A percentile compares a stretch with the other conserved stretches of the same genome.
phyloP scores from a whole-genome alignment of 2,113 vertebrate species.

The Podarcis raffonei region DNA sequence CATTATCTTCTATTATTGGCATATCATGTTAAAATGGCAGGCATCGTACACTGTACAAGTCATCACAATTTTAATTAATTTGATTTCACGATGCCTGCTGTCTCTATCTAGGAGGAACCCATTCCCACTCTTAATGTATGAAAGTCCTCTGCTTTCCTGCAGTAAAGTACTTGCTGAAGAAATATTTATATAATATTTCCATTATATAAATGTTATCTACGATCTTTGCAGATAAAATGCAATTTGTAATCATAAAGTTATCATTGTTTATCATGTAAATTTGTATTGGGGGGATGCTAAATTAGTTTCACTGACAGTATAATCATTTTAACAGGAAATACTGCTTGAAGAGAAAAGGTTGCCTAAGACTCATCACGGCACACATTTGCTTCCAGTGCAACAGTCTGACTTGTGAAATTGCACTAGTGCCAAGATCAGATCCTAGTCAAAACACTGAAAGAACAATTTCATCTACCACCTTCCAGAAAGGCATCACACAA shows the following conservation, averaged over 20 bases:
- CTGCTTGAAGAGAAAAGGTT: not conserved
- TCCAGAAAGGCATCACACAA: not conserved
- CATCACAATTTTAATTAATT: conserved; percentile 71
- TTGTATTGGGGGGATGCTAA: conserved; percentile 45
- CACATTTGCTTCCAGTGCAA: not conserved
- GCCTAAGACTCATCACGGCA: not conserved
- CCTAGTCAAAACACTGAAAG: not conserved
- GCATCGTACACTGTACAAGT: conserved; percentile 55
- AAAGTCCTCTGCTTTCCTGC: conserved; percentile 22
- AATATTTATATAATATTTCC: not conserved
- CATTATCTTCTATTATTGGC: conserved; percentile 78
- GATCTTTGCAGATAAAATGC: not conserved
- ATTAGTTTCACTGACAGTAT: conserved; percentile 56
- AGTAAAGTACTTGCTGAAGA: conserved; percentile 20
- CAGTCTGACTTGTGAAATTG: not conserved
- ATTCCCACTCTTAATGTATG: conserved; percentile 13
- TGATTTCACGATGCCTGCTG: conserved; percentile 47
- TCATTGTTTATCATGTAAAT: conserved; percentile 32
- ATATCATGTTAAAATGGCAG: conserved; percentile 83
- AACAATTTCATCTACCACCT: not conserved
- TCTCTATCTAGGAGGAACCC: conserved; percentile 8
- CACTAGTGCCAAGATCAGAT: not conserved
- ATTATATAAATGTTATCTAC: not conserved
- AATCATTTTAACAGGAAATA: not conserved
- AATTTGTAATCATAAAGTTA: not conserved